Base-by-base conservation (phyloP, 1,140 invertebrate genomes). In the Drosophila neocordata region DNA sequence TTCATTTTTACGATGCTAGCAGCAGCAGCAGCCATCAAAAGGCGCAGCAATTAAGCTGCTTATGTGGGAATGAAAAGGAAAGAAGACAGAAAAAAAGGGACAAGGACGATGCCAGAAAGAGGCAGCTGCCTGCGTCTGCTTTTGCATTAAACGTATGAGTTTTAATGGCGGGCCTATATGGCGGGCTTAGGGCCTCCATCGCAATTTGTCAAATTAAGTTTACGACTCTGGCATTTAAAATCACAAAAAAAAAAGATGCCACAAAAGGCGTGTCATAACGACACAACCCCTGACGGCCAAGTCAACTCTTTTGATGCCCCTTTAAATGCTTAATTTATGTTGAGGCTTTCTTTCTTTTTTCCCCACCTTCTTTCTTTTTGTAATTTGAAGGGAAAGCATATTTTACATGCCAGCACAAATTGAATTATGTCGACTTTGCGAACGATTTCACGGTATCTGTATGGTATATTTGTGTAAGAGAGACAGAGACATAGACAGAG, bases 121-220 rank as follows among this genome's bases (percentile, higher is more conserved):
- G 27, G 53, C 52, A 31, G 8, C 22, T 55, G 52, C n/a, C n/a
- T 15, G 13, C n/a, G 13, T 56, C 53, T 56, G 53, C 27, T 15
- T 56, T 18, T 56, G 53, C 53, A 55, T 55, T 34, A 55, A 34
- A 34, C 52, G 53, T 56, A 56, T 56, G 53, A 56, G 53, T 56
- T 56, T 56, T 56, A 56, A 56, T 56, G 53, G 27, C 53, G 22
- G 13, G 13, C 53, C 53, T 35, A 48, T 18, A 48, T 48, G 18
- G 15, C n/a, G 20, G 41, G 15, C 41, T 18, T 9, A 11, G 15
- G 27, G 53, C 7, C 53, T 35, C n/a, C 13, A 13, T 34, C 53
- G 53, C 53, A 56, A 56, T 56, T 56, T 56, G 53, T 56, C 27
- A 56, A 56, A 56, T 56, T 56, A 56, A 56, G 53, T 56, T 56